A percentile compares a stretch with the other conserved stretches of the same genome.
These are phyloP conservation scores for Homarus americanus DNA, from an alignment of 1,140 invertebrate species.

Conservation along the genomic window DNA sequence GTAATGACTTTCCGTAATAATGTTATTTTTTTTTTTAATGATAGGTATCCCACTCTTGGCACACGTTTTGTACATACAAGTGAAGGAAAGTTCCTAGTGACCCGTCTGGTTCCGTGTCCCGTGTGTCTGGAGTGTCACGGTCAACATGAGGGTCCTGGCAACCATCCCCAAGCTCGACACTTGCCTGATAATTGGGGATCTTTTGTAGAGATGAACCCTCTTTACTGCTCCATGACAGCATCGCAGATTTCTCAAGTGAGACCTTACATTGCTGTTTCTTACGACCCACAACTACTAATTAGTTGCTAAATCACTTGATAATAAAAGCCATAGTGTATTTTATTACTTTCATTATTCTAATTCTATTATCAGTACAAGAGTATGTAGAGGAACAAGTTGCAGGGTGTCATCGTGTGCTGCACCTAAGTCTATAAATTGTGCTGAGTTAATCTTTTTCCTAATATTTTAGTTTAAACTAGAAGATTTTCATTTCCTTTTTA, in stretches of 20 bases:
- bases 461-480: too few species aligned
- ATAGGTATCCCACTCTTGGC: constrained; percentile 80
- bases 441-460: too few species aligned
- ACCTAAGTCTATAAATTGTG: too few species aligned
- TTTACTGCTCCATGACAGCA: constrained; percentile 75
- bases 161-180: constrained; percentile 63
- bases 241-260: constrained; percentile 74
- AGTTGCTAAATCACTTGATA: too few species aligned
- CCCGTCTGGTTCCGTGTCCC: constrained; percentile 95
- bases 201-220: constrained; percentile 74
- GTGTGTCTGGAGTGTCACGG: constrained; percentile 83
- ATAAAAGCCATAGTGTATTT: too few species aligned
- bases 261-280: background rate
- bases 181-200: constrained; percentile 72
- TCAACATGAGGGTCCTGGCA: constrained; percentile 76
- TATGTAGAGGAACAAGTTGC: too few species aligned
- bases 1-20: constrained; percentile 76
- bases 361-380: too few species aligned
- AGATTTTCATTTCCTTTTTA: too few species aligned
- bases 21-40: constrained; percentile 67
- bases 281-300: too few species aligned
- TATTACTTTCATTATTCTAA: too few species aligned
- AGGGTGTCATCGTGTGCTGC: too few species aligned
- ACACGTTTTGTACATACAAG: constrained; percentile 98
- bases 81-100: constrained; percentile 96